These are phyloP conservation scores for Bilobella aurantiaca DNA, from an alignment of 1,140 invertebrate species.

Conservation along the genomic window DNA sequence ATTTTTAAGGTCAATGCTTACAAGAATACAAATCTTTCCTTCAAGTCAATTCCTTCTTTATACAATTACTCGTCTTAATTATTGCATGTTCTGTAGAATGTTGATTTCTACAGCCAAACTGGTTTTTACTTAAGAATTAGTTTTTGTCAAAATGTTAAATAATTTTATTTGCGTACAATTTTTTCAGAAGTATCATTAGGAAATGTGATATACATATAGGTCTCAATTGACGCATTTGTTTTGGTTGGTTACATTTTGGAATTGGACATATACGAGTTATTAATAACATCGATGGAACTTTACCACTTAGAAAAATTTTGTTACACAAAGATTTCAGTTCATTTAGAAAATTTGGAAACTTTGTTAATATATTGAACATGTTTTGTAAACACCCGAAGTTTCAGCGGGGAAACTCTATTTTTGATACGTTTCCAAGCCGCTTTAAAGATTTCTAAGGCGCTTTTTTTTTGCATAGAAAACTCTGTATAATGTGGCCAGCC, in stretches of 20 bases:
- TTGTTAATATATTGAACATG: background rate
- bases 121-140: background rate
- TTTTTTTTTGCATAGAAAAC: too few species aligned
- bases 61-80: background rate
- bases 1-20: constrained; percentile 13
- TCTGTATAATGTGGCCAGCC: too few species aligned
- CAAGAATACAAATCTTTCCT: background rate
- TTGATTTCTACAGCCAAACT: constrained; percentile 19
- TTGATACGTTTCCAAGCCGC: background rate
- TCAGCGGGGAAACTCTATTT: background rate
- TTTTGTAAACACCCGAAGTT: background rate
- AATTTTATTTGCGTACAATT: background rate
- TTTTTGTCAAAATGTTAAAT: background rate
- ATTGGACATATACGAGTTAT: background rate
- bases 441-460: too few species aligned
- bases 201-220: background rate
- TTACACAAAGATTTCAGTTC: background rate
- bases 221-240: background rate
- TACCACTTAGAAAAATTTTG: background rate
- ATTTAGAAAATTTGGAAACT: background rate
- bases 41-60: constrained; percentile 7
- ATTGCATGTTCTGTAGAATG: too few species aligned
- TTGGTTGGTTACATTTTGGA: background rate
- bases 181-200: background rate
- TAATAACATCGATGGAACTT: background rate